A percentile compares a stretch with the other conserved stretches of the same genome.
These are phyloP conservation scores for Apteryx owenii DNA, from an alignment of 2,113 vertebrate species.

Conservation along the genomic window DNA sequence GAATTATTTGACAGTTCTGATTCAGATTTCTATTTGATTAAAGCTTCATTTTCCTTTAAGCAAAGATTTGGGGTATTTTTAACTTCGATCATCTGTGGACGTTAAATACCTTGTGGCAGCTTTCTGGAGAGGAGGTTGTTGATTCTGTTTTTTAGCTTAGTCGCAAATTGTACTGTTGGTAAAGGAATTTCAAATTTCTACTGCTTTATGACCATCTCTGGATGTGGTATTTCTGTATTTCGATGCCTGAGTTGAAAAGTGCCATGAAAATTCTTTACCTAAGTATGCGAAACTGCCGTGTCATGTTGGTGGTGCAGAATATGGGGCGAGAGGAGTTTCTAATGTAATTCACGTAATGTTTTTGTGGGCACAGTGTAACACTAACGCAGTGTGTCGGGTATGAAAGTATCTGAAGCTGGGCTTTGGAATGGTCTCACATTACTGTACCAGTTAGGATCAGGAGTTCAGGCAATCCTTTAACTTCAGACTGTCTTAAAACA, in stretches of 20 bases:
- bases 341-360: background rate
- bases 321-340: background rate
- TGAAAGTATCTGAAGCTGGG: background rate
- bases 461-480: background rate
- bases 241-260: background rate
- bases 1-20: background rate
- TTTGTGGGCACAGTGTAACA: background rate
- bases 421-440: background rate
- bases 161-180: conserved; percentile 32
- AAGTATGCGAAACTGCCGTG: background rate
- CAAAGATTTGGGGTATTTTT: conserved; percentile 10
- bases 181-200: conserved; percentile 25
- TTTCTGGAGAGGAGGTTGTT: conserved; percentile 21
- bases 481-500: background rate
- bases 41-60: background rate
- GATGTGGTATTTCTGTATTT: background rate
- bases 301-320: background rate
- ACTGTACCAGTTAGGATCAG: background rate
- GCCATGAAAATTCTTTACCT: background rate
- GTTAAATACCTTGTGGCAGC: conserved; percentile 27
- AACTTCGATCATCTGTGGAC: conserved; percentile 3
- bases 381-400: background rate
- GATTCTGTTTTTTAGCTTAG: conserved; percentile 29
- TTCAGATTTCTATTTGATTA: background rate
- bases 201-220: background rate